Evolutionary conservation across 1,140 invertebrate species (phyloP).

Genomic region (Saccostrea glomerata): DNA sequence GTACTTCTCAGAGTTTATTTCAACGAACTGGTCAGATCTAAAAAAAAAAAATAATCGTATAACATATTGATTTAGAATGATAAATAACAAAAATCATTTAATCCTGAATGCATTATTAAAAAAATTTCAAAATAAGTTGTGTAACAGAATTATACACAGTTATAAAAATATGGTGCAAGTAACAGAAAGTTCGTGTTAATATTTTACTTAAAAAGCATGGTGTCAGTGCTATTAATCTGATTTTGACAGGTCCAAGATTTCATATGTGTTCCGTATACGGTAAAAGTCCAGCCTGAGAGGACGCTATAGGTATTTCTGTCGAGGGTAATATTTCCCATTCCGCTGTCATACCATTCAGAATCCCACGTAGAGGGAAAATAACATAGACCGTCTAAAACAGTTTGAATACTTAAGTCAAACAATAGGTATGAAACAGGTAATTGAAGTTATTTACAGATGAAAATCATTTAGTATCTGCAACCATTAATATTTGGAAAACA

Average conservation of each 20-base stretch:
- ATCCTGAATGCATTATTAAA: no score
- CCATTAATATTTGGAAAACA: background rate
- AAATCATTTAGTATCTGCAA: background rate
- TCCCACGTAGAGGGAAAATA: constrained; percentile 50
- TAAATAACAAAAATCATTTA: no score
- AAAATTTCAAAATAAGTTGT: background rate
- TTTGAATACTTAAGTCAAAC: background rate
- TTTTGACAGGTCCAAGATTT: constrained; percentile 50
- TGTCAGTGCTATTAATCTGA: background rate
- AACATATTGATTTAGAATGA: no score
- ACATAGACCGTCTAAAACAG: constrained; percentile 46
- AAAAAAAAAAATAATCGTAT: background rate
- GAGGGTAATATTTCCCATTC: constrained; percentile 35
- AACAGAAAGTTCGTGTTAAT: background rate
- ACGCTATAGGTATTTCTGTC: constrained; percentile 25
- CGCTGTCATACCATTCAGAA: constrained; percentile 51
- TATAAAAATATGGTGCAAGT: no score
- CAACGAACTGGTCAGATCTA: constrained; percentile 36
- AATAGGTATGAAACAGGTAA: background rate
- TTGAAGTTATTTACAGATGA: background rate
- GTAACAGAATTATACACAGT: no score
- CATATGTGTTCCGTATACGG: constrained; percentile 14
- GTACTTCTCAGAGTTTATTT: constrained; percentile 19
- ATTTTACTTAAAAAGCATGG: constrained; percentile 53
- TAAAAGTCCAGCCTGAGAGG: constrained; percentile 40